Percentiles rank a stretch among this genome's conserved stretches.
Conservation (phyloP, 2,113 vertebrate genomes). For the Bubo scandiacus region DNA sequence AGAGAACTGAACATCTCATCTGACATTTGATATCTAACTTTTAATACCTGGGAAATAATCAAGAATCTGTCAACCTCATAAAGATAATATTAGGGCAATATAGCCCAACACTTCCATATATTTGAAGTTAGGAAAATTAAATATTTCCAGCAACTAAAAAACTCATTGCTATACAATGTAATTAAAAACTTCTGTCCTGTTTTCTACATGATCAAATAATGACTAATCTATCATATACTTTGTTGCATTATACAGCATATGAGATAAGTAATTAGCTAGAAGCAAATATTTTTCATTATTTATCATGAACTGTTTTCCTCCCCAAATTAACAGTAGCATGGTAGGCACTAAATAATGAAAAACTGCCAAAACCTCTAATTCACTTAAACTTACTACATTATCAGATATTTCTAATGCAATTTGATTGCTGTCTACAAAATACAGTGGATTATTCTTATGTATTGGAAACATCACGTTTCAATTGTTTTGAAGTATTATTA, state of each 20-base stretch:
- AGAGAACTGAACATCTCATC: neutral
- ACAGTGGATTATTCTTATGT: neutral
- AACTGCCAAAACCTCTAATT: neutral
- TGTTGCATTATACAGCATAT: neutral
- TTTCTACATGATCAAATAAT: neutral
- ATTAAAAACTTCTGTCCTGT: neutral
- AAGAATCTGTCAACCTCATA: neutral
- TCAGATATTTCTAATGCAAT: neutral
- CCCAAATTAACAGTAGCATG: neutral
- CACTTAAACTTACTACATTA: neutral
- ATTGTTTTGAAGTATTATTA: neutral
- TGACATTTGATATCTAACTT: neutral
- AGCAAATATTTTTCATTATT: slow-evolving; percentile 12
- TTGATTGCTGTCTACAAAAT: neutral
- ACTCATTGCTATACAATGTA: neutral
- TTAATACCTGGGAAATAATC: neutral
- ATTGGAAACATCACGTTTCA: neutral
- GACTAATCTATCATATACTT: neutral
- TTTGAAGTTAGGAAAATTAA: neutral
- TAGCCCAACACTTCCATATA: neutral
- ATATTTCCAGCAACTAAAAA: neutral
- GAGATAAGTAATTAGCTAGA: neutral
- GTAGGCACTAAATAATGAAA: neutral
- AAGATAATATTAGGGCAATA: neutral
- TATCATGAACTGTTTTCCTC: neutral